phyloP scores from a whole-genome alignment of 2,888 invertebrate species.

The Buathra laborator region DNA sequence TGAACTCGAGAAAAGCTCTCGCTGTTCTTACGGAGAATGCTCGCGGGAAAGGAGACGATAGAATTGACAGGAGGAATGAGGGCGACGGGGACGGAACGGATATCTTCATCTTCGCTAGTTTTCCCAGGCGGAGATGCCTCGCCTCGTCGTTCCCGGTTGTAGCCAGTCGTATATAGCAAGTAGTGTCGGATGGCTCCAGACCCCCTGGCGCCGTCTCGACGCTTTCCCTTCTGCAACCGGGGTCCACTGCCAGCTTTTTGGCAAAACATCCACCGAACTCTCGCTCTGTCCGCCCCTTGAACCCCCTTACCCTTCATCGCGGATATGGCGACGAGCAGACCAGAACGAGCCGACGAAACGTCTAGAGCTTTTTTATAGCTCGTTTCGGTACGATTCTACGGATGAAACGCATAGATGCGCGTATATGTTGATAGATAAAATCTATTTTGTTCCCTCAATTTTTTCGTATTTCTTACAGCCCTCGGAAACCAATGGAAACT shows the following conservation, averaged over 20 bases:
- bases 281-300: constrained; percentile 66
- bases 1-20: background rate
- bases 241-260: constrained; percentile 76
- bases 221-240: constrained; percentile 71
- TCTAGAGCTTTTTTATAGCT: constrained; percentile 31
- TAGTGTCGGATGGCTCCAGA: constrained; percentile 81
- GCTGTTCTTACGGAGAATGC: background rate
- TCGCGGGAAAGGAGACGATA: background rate
- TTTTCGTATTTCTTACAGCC: background rate
- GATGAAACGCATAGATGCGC: background rate
- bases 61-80: constrained; percentile 54
- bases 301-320: constrained; percentile 35
- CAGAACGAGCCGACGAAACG: constrained; percentile 58
- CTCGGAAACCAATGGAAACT: background rate
- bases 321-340: constrained; percentile 63
- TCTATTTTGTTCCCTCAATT: background rate
- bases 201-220: constrained; percentile 84
- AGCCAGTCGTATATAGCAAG: constrained; percentile 35
- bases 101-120: constrained; percentile 33
- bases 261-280: constrained; percentile 81
- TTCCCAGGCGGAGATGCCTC: constrained; percentile 23
- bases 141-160: constrained; percentile 40
- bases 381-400: constrained; percentile 6
- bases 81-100: background rate
- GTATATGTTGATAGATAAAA: constrained; percentile 6